Base-by-base conservation (phyloP, 2,797 vertebrate species). In the Merluccius polli region DNA sequence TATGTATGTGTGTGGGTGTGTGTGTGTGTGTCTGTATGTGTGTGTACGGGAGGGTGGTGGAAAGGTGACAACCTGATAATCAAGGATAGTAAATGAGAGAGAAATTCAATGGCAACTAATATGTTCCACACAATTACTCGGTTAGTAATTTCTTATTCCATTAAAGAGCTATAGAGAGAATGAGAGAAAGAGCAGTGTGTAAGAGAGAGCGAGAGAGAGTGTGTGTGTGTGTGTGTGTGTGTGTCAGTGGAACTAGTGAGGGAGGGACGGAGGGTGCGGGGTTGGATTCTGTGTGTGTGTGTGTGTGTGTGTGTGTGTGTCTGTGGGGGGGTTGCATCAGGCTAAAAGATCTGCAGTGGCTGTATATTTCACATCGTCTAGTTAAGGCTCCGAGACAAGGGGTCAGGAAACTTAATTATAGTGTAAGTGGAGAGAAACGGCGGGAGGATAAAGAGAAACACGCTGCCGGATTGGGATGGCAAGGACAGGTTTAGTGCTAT, bases 331-430 rank as follows among this genome's bases (percentile, higher is more conserved):
- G 92, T 91, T 91, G 92, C 95, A 95, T 95, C 95, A 93, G 95
- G 92, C 93, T 87, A 91, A 94, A 93, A 95, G 95, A 96, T 96
- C 95, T 96, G 95, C 95, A 93, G 93, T 94, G 94, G 95, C 95
- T 94, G 95, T 95, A 91, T 94, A 95, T 96, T 96, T 96, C 95
- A 96, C 94, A 96, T 95, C 95, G 93, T 94, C 95, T 95, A 95
- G 95, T 96, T 97, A 96, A 96, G 95, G 95, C 96, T 93, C 94
- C 91, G 93, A 95, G 96, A 90, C 91, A 21, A 95, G 93, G 94
- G 97, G 96, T 98, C 97, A 98, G 95, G 95, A 97, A 98, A 98
- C 96, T 98, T 98, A 97, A 98, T 97, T 97, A 96, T 95, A 95
- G 95, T 93, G 93, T 96, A 97, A 97, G 95, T 96, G 96, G 95